Evolutionary conservation across 2,888 invertebrate genomes (phyloP), one percentile per base, ranked within the genome.

Genomic region (Uropetala carovei): DNA sequence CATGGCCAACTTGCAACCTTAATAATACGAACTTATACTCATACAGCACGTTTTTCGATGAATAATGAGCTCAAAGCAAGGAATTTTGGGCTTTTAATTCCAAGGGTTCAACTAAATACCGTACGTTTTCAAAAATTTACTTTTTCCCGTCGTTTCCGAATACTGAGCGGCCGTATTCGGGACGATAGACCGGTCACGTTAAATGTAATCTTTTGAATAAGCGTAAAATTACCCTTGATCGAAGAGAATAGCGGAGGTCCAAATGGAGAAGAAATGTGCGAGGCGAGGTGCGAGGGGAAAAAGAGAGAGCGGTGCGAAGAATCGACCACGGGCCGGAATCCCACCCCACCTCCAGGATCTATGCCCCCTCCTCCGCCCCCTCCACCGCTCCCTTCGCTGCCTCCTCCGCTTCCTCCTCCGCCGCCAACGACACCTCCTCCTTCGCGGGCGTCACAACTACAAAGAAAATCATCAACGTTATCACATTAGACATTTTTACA

Each of bases 211-310:
- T 1, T 43, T 43, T 43, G 43, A 43, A 3, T 43, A 43, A 43
- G 7, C 75, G 75, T 81, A 27, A 22, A 93, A 94, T 95, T 95
- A 97, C 98, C 98, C 97, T 98, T 98, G 93, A 98, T 96, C 92
- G 96, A 96, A 92, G 97, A 97, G 95, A 98, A 98, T 94, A 98
- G 96, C 11, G 98, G 98, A 94, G 98, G 98, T 92, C 97, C 96
- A 96, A 98, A 96, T 95, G 97, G 96, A 94, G 98, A 97, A 92
- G 97, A 95, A 93, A 96, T 95, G 94, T 97, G 97, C 2, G 97
- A 97, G 82, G 96, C 97, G 94, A 98, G 96, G 95, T 98, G 98
- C 18, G 98, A 98, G 92, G 98, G 98, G 94, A 98, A 97, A 95
- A 98, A 98, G 93, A 98, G 96, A 18, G 98, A 85, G 43, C 85